Evolutionary conservation across 2,888 invertebrate species (phyloP).

Genomic region (Dicyrtomina minuta): DNA sequence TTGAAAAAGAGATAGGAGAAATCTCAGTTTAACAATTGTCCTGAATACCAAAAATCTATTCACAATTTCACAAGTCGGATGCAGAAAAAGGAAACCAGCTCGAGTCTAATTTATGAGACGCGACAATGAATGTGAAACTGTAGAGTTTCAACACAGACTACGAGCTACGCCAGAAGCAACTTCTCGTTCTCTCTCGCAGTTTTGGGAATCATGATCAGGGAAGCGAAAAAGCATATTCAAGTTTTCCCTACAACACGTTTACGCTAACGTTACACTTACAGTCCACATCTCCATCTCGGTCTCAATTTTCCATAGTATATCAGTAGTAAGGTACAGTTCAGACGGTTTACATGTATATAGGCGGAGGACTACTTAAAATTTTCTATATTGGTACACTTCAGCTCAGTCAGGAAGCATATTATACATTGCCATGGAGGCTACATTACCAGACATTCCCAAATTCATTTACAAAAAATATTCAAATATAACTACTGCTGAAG

Average conservation of each 20-base stretch:
- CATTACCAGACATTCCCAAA: too few relatives aligned
- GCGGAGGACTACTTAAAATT: too few relatives aligned
- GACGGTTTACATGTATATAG: too few relatives aligned
- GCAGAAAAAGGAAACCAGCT: constrained; percentile 1
- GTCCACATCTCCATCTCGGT: constrained; percentile 10
- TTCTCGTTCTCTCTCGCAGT: background rate
- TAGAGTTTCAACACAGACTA: constrained; percentile 2
- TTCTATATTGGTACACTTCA: too few relatives aligned
- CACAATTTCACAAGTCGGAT: constrained; percentile 4
- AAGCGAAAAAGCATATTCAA: constrained; percentile 19
- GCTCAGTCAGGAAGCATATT: too few relatives aligned
- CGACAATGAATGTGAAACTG: constrained; percentile 22
- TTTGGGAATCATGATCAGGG: constrained; percentile 12
- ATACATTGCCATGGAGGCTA: too few relatives aligned
- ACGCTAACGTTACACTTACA: background rate
- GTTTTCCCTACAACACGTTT: background rate
- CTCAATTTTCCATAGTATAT: too few relatives aligned
- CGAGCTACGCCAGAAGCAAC: background rate
- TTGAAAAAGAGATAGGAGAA: constrained; percentile 15
- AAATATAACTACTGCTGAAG: too few relatives aligned
- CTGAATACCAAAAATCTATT: constrained; percentile 16
- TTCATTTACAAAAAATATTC: too few relatives aligned
- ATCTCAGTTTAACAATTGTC: constrained; percentile 9
- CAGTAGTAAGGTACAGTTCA: too few relatives aligned
- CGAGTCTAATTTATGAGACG: constrained; percentile 25